Base-by-base conservation (phyloP, 2,113 vertebrate species). In the Symphodus melops region DNA sequence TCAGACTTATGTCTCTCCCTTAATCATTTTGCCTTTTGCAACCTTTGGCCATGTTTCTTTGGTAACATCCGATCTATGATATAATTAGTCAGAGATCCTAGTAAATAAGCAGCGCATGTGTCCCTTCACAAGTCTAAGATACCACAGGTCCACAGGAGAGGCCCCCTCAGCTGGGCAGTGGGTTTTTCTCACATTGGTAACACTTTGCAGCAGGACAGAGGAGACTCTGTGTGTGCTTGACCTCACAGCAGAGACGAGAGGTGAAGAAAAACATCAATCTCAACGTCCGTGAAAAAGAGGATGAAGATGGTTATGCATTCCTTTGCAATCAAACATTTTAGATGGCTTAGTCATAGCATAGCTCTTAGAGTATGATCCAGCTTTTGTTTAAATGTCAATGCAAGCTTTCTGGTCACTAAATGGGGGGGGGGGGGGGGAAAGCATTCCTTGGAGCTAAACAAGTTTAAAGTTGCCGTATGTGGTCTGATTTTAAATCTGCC, bases 181-280 rank as follows among this genome's bases (percentile, higher is more conserved):
- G 54, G 63, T 37, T 75, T 75, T 79, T 90, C 82, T 83, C 88
- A 88, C 74, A 58, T 77, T 41, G 64, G 82, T 39, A 85, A 86
- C 64, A 72, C 37, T 79, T 39, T 51, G 55, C 59, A 37, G 56
- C 39, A 10, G 54, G 77, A 89, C 83, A 89, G 65, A 81, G 64
- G 71, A 20, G 51, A 54, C 55, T 79, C 76, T 89, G 55, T 48
- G 46, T 44, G 69, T 39, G 63, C 71, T 53, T 85, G 78, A 82
- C 78, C 77, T 75, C 69, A 28, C 68, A 76, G 75, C 49, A 67
- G 51, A 74, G 75, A 74, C 21, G 54, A 37, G 72, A 77, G 82
- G 72, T 70, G n/a, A 42, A 54, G 77, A n/a, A 65, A 66, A 42
- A 72, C 79, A 86, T 82, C 81, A 78, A 86, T 87, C 80, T 77